phyloP scores from a whole-genome alignment of 2,888 invertebrate species.

The Pyrrhosoma nymphula region DNA sequence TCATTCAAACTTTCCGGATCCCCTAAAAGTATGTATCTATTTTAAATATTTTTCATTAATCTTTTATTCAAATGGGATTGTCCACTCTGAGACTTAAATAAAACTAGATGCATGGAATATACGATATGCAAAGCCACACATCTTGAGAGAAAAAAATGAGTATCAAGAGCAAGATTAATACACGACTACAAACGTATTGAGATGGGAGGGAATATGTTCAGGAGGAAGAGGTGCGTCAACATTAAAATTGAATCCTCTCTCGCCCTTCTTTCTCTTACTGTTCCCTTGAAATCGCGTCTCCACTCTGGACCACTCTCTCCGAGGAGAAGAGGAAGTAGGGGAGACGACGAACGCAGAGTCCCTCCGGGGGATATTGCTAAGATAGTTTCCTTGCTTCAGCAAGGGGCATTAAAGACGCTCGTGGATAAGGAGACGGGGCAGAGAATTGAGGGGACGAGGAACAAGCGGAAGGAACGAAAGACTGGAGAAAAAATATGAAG shows the following conservation, averaged over 20 bases:
- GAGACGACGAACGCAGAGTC: not conserved
- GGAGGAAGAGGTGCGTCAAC: not conserved
- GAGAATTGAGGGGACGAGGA: not conserved
- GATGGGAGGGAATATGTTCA: not conserved
- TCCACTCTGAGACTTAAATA: no score
- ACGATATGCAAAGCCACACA: no score
- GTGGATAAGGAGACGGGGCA: not conserved
- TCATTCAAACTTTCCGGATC: no score
- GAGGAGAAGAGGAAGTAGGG: not conserved
- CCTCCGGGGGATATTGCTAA: slow-evolving; percentile 50
- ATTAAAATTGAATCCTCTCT: not conserved
- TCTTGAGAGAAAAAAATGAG: no score
- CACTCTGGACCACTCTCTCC: not conserved
- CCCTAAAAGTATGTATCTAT: no score
- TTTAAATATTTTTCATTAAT: no score
- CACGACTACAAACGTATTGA: not conserved
- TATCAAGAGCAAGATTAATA: no score
- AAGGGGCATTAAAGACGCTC: slow-evolving; percentile 35
- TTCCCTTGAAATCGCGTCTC: not conserved
- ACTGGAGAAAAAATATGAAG: no score
- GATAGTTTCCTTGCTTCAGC: slow-evolving; percentile 56
- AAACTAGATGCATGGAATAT: no score
- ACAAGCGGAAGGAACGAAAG: not conserved
- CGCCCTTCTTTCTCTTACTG: not conserved
- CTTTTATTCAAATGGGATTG: no score